Conservation (phyloP, 2,113 vertebrate genomes). For the Henicopernis longicauda region DNA sequence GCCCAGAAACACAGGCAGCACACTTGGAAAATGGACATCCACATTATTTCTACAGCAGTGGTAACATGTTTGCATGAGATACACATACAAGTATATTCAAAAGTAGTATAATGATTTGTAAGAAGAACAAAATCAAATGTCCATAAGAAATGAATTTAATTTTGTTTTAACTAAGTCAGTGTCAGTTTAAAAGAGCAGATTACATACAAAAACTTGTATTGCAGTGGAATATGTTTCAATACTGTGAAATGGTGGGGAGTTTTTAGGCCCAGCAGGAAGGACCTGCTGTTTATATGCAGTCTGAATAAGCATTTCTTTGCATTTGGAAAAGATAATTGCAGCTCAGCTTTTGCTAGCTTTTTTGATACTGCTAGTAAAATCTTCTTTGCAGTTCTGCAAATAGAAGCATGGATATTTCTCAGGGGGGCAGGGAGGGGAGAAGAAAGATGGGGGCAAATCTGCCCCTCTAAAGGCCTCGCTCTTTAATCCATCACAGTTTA, state of each 20-base stretch:
- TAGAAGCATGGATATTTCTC: not conserved
- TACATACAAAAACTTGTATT: not conserved
- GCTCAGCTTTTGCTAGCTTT: not conserved
- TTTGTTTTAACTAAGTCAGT: not conserved
- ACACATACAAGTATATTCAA: not conserved
- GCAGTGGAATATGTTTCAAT: not conserved
- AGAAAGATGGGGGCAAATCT: not conserved
- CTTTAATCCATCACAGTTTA: not conserved
- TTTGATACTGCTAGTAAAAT: not conserved
- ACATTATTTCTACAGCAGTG: not conserved
- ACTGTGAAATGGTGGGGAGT: not conserved
- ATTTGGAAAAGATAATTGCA: not conserved
- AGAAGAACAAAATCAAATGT: not conserved
- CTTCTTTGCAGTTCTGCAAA: not conserved
- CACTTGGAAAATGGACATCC: not conserved
- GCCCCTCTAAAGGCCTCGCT: not conserved
- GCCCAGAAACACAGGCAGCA: not conserved
- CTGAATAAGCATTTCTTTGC: not conserved
- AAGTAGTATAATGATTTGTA: not conserved
- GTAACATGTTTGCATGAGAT: not conserved
- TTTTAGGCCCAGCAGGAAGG: not conserved
- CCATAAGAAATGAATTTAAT: not conserved
- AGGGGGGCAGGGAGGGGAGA: accelerated
- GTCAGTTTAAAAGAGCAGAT: not conserved
- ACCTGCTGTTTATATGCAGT: not conserved